These are phyloP conservation scores for Cavia aperea DNA, from an alignment of 2,113 vertebrate genomes.

Conservation along the genomic window DNA sequence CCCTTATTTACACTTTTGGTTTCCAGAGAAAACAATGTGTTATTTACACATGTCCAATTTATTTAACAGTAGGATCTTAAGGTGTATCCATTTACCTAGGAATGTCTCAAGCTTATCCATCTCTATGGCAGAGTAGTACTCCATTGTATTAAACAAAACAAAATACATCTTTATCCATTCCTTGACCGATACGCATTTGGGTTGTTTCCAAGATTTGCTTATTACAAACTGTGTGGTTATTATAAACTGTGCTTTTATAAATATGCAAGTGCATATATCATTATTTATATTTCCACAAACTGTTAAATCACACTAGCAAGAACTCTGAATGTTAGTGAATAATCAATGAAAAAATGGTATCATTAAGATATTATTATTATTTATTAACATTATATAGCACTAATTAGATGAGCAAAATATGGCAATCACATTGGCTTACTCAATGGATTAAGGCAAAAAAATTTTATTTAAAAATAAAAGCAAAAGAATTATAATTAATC, in stretches of 20 bases:
- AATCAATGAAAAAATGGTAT: constrained; percentile 14
- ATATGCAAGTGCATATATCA: neutral
- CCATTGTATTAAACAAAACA: neutral
- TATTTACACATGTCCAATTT: neutral
- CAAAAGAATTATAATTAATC: neutral
- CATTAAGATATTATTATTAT: neutral
- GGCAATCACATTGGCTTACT: neutral
- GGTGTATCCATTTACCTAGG: neutral
- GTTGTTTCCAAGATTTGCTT: neutral
- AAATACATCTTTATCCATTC: neutral
- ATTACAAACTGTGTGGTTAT: neutral
- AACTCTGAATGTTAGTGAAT: neutral
- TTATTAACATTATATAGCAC: neutral
- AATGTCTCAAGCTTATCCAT: neutral
- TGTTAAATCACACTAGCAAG: neutral
- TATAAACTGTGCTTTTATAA: neutral
- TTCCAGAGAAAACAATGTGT: neutral
- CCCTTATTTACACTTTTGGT: neutral
- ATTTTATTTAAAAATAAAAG: neutral
- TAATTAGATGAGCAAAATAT: constrained; percentile 25
- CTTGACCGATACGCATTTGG: neutral
- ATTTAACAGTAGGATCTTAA: neutral
- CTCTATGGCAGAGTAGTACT: neutral
- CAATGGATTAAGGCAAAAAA: constrained; percentile 2
- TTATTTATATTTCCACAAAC: neutral